Evolutionary conservation across 2,797 vertebrate genomes (phyloP).

Genomic region (Hoplostethus atlanticus): DNA sequence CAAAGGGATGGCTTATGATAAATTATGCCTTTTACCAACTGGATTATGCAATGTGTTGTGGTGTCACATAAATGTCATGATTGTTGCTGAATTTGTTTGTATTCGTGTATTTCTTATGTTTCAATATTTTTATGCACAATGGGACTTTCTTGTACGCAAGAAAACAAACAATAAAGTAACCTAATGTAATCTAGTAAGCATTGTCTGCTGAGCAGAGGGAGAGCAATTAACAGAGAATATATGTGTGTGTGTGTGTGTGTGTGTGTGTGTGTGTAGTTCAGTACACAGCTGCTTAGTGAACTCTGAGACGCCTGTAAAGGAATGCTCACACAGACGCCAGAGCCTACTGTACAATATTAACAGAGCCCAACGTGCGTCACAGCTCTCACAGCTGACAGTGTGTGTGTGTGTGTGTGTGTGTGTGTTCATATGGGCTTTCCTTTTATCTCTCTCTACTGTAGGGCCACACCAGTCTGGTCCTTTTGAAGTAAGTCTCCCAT

Average conservation of each 20-base stretch:
- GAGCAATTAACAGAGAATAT: not conserved
- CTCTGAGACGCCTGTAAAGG: constrained; percentile 78
- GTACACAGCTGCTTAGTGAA: constrained; percentile 75
- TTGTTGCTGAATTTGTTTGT: no score
- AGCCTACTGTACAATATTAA: constrained; percentile 87
- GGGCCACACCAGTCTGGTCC: constrained; percentile 54
- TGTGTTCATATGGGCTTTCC: constrained; percentile 31
- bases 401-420: constrained; percentile 43
- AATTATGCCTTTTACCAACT: no score
- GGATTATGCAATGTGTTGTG: no score
- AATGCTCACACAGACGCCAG: constrained; percentile 83
- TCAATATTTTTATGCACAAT: no score
- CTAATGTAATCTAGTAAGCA: no score
- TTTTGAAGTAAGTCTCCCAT: constrained; percentile 55
- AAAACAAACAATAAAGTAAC: no score
- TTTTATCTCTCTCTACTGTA: constrained; percentile 68
- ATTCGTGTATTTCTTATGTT: no score
- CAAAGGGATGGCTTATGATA: no score
- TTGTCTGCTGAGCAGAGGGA: not conserved
- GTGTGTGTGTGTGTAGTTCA: constrained; percentile 42
- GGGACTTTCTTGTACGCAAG: no score
- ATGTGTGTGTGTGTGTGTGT: constrained; percentile 1
- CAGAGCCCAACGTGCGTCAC: constrained; percentile 85
- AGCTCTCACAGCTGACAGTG: constrained; percentile 81
- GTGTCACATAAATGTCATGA: no score